A percentile compares a stretch with the other conserved stretches of the same genome.
Evolutionary conservation across 2,888 invertebrate genomes (phyloP).

Genomic region (Amiota minor): DNA sequence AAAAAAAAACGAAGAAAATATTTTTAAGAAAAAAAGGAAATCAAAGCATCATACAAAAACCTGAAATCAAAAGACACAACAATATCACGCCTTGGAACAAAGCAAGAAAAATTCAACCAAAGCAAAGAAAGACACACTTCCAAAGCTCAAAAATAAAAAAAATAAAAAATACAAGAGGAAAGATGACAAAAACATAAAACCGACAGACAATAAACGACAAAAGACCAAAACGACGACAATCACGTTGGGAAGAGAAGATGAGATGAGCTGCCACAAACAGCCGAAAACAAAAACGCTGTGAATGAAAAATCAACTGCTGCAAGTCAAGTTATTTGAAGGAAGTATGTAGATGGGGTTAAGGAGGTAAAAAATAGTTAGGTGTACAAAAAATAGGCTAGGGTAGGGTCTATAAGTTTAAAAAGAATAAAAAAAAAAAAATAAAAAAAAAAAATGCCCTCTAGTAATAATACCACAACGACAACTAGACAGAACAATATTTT

Average conservation of each 20-base stretch:
- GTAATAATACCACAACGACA: too few relatives aligned
- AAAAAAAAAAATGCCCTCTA: neutral
- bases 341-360: neutral
- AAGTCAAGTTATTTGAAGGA: conserved; percentile 38
- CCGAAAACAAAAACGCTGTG: conserved; percentile 35
- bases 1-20: conserved; percentile 49
- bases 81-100: conserved; percentile 56
- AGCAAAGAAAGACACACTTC: conserved; percentile 28
- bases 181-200: conserved; percentile 1
- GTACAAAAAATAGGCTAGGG: conserved; percentile 54
- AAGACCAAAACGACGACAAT: conserved; percentile 32
- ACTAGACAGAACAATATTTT: too few relatives aligned
- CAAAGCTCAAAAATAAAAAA: conserved; percentile 31
- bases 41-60: conserved; percentile 33
- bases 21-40: conserved; percentile 49
- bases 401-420: conserved; percentile 17
- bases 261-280: conserved; percentile 29
- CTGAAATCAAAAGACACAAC: conserved; percentile 23
- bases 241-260: neutral
- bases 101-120: neutral
- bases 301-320: conserved; percentile 64
- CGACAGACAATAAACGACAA: conserved; percentile 55
- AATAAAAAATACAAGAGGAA: conserved; percentile 53
- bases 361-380: conserved; percentile 12
- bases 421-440: conserved; percentile 36